Conservation (phyloP, 1,140 invertebrate species). For the Agrypnia vestita region DNA sequence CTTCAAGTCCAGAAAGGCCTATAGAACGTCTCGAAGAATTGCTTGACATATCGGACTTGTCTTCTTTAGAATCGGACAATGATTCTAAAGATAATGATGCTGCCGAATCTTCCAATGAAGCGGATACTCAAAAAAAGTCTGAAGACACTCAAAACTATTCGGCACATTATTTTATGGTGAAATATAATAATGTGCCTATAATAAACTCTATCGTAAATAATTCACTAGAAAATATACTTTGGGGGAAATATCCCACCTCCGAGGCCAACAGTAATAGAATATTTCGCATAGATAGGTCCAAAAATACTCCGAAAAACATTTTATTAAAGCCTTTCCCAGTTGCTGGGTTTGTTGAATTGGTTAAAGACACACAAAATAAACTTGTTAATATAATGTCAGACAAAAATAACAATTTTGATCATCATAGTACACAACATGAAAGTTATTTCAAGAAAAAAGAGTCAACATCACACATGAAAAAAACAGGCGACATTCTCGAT, state of each 20-base stretch:
- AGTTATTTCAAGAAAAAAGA: too few relatives aligned
- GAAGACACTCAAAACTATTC: not conserved
- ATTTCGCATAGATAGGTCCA: not conserved
- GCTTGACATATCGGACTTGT: not conserved
- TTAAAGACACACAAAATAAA: too few relatives aligned
- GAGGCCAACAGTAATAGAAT: too few relatives aligned
- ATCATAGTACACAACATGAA: too few relatives aligned
- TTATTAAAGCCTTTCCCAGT: not conserved
- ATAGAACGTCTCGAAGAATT: not conserved
- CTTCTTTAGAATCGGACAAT: slow-evolving; percentile 14
- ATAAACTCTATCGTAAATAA: not conserved
- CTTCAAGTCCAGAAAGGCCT: not conserved
- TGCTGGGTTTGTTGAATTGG: too few relatives aligned
- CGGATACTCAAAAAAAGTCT: not conserved
- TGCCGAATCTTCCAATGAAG: not conserved
- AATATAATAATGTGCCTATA: not conserved
- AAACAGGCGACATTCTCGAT: too few relatives aligned
- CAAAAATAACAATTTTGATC: too few relatives aligned
- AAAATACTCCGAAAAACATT: not conserved
- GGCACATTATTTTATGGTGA: not conserved
- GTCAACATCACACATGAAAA: too few relatives aligned
- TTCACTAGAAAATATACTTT: not conserved
- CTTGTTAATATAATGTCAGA: too few relatives aligned
- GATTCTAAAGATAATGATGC: not conserved
- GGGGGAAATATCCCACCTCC: too few relatives aligned